phyloP scores from a whole-genome alignment of 2,113 vertebrate genomes.

The Nothocercus julius region DNA sequence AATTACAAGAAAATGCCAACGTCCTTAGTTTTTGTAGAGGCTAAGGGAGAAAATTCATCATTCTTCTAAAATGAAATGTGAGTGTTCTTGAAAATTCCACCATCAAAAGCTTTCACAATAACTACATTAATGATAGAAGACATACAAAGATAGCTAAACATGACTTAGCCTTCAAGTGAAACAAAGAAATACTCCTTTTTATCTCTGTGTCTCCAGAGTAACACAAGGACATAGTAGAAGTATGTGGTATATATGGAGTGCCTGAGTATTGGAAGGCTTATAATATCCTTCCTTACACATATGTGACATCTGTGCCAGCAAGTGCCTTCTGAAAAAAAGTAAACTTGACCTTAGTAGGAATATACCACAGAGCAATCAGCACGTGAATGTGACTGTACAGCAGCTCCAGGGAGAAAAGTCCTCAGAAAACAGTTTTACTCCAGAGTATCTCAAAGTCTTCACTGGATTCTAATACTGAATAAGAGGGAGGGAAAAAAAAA shows the following conservation, averaged over 20 bases:
- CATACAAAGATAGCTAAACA: not conserved
- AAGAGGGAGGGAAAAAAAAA: not conserved
- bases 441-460: not conserved
- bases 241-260: not conserved
- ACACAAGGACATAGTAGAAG: not conserved
- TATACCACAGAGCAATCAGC: fast-evolving
- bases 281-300: not conserved
- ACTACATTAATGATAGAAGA: not conserved
- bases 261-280: not conserved
- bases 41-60: not conserved
- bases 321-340: not conserved
- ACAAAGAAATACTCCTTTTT: not conserved
- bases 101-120: not conserved
- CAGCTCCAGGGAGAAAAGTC: not conserved
- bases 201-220: not conserved
- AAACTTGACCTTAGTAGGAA: not conserved
- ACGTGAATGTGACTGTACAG: fast-evolving
- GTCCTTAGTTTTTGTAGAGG: not conserved
- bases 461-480: not conserved
- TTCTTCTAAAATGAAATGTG: not conserved
- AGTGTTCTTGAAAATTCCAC: not conserved
- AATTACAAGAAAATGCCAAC: not conserved
- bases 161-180: not conserved
- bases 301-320: not conserved
- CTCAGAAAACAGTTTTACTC: not conserved